Conservation (phyloP, 2,113 vertebrate species). For the Dromaius novaehollandiae region DNA sequence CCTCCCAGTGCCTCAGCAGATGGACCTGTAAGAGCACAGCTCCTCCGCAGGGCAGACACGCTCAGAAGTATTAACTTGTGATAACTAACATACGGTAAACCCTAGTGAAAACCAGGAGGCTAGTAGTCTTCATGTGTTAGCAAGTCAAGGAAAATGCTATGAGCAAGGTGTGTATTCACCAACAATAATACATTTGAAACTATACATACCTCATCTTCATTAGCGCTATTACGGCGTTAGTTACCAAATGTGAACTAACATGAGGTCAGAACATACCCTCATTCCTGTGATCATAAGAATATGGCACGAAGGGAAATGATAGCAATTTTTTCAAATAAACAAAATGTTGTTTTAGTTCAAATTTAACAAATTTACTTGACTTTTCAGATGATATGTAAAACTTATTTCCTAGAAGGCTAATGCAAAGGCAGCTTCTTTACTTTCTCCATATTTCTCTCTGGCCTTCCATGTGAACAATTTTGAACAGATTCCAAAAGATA, state of each 20-base stretch:
- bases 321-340: background rate
- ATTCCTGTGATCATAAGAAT: background rate
- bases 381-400: background rate
- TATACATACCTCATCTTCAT: background rate
- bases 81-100: background rate
- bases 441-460: background rate
- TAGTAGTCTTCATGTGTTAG: background rate
- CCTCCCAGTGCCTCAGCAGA: background rate
- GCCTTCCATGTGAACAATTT: background rate
- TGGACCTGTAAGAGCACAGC: background rate
- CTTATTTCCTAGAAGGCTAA: conserved; percentile 53
- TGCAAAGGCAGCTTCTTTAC: conserved; percentile 74
- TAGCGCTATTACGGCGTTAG: background rate
- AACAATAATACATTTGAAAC: background rate
- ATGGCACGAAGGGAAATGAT: background rate
- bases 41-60: background rate
- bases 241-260: background rate
- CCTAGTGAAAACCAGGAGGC: background rate
- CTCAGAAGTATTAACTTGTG: background rate
- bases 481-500: background rate
- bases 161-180: background rate
- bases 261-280: background rate
- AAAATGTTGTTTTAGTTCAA: background rate
- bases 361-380: background rate
- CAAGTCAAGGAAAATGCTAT: background rate